A percentile compares a stretch with the other conserved stretches of the same genome.
Conservation (phyloP, 2,113 vertebrate genomes). For the Hipposideros armiger region DNA sequence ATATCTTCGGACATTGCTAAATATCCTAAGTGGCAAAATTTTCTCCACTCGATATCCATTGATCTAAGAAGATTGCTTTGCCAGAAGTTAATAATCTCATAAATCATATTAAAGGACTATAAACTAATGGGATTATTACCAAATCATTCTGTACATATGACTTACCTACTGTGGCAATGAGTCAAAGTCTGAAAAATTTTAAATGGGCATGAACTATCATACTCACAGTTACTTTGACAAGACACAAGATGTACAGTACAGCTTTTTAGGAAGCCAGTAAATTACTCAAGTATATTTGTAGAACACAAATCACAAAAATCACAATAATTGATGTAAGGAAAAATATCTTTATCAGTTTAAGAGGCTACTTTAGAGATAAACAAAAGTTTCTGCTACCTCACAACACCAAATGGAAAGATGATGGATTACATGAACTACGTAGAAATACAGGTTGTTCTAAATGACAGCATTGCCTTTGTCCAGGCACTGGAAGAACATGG, state of each 20-base stretch:
- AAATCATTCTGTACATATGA: not conserved
- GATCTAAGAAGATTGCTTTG: not conserved
- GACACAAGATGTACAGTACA: not conserved
- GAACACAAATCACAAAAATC: not conserved
- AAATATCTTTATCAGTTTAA: constrained; percentile 36
- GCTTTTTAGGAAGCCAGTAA: not conserved
- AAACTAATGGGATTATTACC: not conserved
- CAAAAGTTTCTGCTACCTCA: not conserved
- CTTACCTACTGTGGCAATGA: not conserved
- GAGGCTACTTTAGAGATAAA: constrained; percentile 24
- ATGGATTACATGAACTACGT: not conserved
- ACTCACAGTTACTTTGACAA: constrained; percentile 9
- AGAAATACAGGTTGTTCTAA: not conserved
- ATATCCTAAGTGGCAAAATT: not conserved
- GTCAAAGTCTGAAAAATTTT: constrained; percentile 33
- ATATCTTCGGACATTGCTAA: not conserved
- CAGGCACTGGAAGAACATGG: constrained; percentile 27
- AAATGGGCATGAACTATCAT: not conserved
- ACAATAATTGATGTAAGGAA: not conserved
- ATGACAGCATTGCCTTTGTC: not conserved
- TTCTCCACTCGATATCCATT: not conserved
- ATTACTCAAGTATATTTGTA: not conserved
- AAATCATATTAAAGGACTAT: not conserved
- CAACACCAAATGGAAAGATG: not conserved
- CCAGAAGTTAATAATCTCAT: not conserved